A percentile compares a stretch with the other conserved stretches of the same genome.
Conservation (phyloP, 1,140 invertebrate species). For the Leptinotarsa texana region DNA sequence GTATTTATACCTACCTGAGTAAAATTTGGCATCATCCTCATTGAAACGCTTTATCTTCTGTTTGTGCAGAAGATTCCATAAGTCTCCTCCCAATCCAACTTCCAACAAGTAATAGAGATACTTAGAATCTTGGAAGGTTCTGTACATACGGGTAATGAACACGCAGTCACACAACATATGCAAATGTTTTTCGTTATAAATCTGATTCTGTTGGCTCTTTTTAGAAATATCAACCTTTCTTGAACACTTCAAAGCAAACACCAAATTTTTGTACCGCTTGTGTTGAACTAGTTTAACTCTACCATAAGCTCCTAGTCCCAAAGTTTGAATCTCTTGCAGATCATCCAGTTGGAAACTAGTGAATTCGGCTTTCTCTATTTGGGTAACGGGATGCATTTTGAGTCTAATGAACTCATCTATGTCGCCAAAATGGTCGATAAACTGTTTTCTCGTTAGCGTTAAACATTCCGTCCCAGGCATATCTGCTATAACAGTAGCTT, state of each 20-base stretch:
- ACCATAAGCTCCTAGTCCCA: conserved; percentile 93
- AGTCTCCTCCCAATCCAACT: conserved; percentile 93
- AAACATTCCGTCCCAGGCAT: conserved; percentile 88
- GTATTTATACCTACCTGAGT: conserved; percentile 52
- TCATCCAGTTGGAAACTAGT: conserved; percentile 74
- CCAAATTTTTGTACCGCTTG: conserved; percentile 64
- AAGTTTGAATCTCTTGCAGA: conserved; percentile 78
- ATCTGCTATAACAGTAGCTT: conserved; percentile 85
- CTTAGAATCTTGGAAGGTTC: conserved; percentile 92
- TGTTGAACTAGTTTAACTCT: conserved; percentile 78
- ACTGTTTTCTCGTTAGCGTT: conserved; percentile 77
- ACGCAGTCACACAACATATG: conserved; percentile 73
- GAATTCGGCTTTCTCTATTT: conserved; percentile 57
- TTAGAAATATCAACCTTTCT: conserved; percentile 93
- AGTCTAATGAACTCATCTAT: conserved; percentile 44
- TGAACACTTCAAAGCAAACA: conserved; percentile 88
- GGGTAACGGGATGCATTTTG: not conserved
- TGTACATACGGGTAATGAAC: conserved; percentile 74
- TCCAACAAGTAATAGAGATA: conserved; percentile 98
- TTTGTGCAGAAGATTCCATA: conserved; percentile 91
- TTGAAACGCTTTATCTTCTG: conserved; percentile 77
- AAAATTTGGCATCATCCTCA: conserved; percentile 84
- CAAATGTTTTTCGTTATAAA: conserved; percentile 88
- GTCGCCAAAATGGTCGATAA: conserved; percentile 51
- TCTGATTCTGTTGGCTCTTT: conserved; percentile 83